phyloP scores from a whole-genome alignment of 2,797 vertebrate genomes.

The Pseudopleuronectes americanus region DNA sequence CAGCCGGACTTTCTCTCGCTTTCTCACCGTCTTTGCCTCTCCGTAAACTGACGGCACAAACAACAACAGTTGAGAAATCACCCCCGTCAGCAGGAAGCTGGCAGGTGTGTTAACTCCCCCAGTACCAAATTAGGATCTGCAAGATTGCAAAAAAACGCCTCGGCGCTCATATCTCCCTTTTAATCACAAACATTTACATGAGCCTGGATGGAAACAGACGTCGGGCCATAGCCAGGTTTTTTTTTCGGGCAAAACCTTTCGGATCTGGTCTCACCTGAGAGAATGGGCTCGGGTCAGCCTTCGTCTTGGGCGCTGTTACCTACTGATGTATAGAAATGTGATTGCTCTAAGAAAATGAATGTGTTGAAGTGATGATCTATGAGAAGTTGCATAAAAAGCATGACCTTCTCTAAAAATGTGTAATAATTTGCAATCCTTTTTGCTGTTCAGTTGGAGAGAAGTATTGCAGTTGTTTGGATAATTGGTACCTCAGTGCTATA shows the following conservation, averaged over 20 bases:
- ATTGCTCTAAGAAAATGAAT: conserved; percentile 18
- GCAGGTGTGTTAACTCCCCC: conserved; percentile 94
- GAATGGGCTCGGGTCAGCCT: conserved; percentile 31
- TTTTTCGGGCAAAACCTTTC: conserved; percentile 39
- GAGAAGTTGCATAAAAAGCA: conserved; percentile 4
- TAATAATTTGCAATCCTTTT: conserved; percentile 1
- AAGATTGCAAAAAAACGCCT: conserved; percentile 84
- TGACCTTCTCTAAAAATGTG: conserved; percentile 1
- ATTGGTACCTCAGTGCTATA: neutral
- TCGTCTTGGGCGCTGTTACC: conserved; percentile 31
- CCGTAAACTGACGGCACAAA: conserved; percentile 84
- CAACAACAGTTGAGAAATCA: conserved; percentile 88
- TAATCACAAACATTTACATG: conserved; percentile 78
- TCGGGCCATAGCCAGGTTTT: conserved; percentile 55
- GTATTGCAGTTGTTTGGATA: neutral
- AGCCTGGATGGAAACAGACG: conserved; percentile 50
- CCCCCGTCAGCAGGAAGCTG: conserved; percentile 91
- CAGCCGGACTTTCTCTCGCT: conserved; percentile 70
- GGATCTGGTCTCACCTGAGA: conserved; percentile 30
- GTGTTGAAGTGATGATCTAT: neutral
- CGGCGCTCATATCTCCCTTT: conserved; percentile 72
- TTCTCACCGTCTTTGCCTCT: conserved; percentile 77
- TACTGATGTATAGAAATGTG: conserved; percentile 33
- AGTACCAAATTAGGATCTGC: conserved; percentile 90
- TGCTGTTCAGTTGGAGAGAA: neutral